Evolutionary conservation across 2,797 vertebrate genomes (phyloP).

Genomic region (Mionectes olivaceus): DNA sequence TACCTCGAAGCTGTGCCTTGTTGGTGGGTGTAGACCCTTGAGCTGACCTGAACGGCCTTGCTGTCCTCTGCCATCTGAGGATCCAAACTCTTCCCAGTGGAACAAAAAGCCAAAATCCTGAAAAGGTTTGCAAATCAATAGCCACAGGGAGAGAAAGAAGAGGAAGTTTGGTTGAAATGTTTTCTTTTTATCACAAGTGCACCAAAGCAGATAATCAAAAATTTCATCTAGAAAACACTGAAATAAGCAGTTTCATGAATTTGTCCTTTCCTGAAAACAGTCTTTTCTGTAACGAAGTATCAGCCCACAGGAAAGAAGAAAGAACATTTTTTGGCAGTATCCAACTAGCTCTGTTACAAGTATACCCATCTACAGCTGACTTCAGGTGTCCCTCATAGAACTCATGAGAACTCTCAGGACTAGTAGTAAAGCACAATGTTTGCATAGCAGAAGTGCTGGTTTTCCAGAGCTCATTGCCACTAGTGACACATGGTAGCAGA

Average conservation of each 20-base stretch:
- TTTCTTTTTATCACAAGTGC: not conserved
- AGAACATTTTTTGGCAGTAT: not conserved
- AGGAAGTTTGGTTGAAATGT: not conserved
- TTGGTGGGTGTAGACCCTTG: accelerated
- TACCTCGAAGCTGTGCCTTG: not conserved
- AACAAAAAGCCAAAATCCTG: not conserved
- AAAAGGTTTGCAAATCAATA: not conserved
- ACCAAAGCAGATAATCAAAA: not conserved
- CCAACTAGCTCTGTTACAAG: not conserved
- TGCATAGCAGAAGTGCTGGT: not conserved
- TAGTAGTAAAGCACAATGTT: no score
- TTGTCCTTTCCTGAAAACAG: not conserved
- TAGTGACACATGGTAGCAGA: not conserved
- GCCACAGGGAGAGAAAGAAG: not conserved
- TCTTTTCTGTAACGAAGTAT: not conserved
- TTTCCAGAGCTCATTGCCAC: not conserved
- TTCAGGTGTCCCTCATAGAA: not conserved
- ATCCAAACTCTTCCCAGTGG: not conserved
- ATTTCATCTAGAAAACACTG: not conserved
- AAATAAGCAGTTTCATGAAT: not conserved
- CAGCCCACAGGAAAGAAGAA: not conserved
- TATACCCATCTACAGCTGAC: not conserved
- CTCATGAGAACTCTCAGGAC: not conserved
- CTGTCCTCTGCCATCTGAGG: accelerated
- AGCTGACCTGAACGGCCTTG: not conserved